phyloP scores from a whole-genome alignment of 2,113 vertebrate species.

The Strix aluco region DNA sequence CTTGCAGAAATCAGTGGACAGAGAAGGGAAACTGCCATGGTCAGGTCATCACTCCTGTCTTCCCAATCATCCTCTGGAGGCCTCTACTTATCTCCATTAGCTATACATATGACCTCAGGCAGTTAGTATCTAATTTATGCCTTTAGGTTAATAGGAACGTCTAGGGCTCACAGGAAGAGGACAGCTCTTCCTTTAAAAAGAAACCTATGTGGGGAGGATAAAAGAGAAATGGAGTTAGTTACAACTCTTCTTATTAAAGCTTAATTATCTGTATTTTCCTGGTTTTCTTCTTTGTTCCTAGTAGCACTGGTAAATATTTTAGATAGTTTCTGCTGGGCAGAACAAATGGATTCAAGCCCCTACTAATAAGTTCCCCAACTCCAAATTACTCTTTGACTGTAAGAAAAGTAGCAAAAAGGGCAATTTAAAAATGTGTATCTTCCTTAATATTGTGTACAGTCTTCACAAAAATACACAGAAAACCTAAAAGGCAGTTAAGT shows the following conservation, averaged over 20 bases:
- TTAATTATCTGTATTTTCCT: not conserved
- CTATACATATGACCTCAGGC: not conserved
- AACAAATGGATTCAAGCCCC: constrained; percentile 12
- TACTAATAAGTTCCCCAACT: not conserved
- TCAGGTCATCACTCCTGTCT: not conserved
- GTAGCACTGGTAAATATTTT: constrained; percentile 12
- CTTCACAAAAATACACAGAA: not conserved
- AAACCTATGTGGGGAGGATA: not conserved
- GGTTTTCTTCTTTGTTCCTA: constrained; percentile 4
- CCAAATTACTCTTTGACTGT: not conserved
- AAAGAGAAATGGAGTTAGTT: not conserved
- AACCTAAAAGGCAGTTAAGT: constrained; percentile 9
- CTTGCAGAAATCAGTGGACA: not conserved
- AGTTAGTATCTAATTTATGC: not conserved
- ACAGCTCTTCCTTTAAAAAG: not conserved
- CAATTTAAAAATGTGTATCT: constrained; percentile 38
- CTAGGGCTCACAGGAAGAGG: not conserved
- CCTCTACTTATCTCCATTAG: not conserved
- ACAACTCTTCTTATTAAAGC: not conserved
- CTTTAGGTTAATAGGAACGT: not conserved
- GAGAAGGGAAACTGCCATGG: not conserved
- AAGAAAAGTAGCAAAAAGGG: constrained; percentile 5
- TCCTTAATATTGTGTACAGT: not conserved
- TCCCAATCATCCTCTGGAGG: not conserved
- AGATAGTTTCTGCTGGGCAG: constrained; percentile 8